phyloP scores from a whole-genome alignment of 2,113 vertebrate genomes.

The Chamaea fasciata region DNA sequence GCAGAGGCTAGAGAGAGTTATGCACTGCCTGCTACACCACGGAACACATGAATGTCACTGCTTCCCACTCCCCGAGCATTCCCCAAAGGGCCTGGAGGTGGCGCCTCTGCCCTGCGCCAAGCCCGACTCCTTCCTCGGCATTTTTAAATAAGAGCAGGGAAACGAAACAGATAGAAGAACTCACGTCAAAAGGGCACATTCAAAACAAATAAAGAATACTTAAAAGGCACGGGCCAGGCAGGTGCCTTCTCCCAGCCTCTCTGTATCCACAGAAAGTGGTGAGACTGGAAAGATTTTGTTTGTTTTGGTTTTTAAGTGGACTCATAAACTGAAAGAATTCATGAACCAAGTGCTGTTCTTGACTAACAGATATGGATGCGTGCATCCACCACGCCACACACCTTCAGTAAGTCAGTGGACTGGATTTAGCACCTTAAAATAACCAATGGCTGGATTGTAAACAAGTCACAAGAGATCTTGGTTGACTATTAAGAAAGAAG shows the following conservation, averaged over 20 bases:
- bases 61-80: not conserved
- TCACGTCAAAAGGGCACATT: not conserved
- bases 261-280: not conserved
- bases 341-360: not conserved
- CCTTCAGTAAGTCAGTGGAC: not conserved
- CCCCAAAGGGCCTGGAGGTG: constrained; percentile 55
- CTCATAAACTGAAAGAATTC: not conserved
- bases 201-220: not conserved
- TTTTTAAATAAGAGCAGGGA: not conserved
- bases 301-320: not conserved
- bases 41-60: not conserved
- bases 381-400: not conserved
- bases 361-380: not conserved
- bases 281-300: not conserved
- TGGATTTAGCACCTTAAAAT: not conserved
- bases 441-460: not conserved
- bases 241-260: not conserved
- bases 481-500: not conserved
- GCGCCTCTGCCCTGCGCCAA: constrained; percentile 28
- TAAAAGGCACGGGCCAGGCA: not conserved
- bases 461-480: not conserved
- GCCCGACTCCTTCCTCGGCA: not conserved
- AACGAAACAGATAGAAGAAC: not conserved
- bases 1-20: not conserved
- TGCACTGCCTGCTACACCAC: not conserved